A percentile compares a stretch with the other conserved stretches of the same genome.
Evolutionary conservation across 2,113 vertebrate genomes (phyloP).

Genomic region (Axis porcinus): DNA sequence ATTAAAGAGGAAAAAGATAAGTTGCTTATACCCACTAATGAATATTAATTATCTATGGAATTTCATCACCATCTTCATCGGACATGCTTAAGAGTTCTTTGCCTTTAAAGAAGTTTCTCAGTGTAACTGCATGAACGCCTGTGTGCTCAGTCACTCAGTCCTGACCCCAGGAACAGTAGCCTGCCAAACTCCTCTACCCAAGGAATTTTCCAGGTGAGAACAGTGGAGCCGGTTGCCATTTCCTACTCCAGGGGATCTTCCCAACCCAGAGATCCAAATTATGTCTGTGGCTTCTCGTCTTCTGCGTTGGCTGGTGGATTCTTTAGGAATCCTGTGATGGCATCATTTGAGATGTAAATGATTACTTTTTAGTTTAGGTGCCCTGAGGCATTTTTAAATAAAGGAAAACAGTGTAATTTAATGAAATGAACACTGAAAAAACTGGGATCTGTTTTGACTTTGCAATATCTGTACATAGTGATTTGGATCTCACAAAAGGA

Average conservation of each 20-base stretch:
- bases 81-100: neutral
- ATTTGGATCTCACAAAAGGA: neutral
- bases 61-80: neutral
- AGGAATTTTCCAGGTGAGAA: neutral
- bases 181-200: neutral
- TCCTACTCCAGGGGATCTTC: neutral
- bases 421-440: neutral
- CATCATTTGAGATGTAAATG: neutral
- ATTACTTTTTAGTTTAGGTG: neutral
- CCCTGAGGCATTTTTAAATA: neutral
- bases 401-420: neutral
- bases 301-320: neutral
- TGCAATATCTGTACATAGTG: neutral
- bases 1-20: neutral
- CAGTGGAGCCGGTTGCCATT: neutral
- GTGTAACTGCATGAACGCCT: neutral
- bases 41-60: neutral
- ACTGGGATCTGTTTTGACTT: neutral
- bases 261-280: neutral
- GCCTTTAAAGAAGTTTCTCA: neutral
- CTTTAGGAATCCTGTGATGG: neutral
- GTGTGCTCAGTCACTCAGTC: neutral
- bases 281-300: neutral
- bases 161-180: neutral
- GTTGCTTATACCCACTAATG: neutral